Percentiles rank a stretch among this genome's conserved stretches.
Evolutionary conservation across 2,113 vertebrate genomes (phyloP).

Genomic region (Pelusios castaneus): DNA sequence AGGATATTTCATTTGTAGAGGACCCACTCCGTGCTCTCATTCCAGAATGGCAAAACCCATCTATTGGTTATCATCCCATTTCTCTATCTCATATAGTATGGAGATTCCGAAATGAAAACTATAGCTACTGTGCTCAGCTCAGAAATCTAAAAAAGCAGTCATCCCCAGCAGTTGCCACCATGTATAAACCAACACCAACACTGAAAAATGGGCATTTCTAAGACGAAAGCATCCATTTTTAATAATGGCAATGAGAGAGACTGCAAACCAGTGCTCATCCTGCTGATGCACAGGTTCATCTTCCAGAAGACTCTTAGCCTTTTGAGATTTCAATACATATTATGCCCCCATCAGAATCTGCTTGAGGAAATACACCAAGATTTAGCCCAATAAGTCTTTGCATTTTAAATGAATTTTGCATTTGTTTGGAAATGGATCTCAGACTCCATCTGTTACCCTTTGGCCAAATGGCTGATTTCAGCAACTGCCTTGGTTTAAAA

Average conservation of each 20-base stretch:
- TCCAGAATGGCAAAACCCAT: background rate
- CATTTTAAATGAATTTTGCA: background rate
- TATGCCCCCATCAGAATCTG: background rate
- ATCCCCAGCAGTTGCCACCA: background rate
- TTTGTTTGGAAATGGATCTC: background rate
- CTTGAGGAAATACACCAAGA: background rate
- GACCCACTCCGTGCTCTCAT: fast-evolving
- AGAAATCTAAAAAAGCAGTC: background rate
- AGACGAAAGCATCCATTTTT: slow-evolving; percentile 22
- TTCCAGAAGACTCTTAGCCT: background rate
- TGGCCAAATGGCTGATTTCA: background rate
- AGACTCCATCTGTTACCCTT: background rate
- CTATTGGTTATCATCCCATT: fast-evolving
- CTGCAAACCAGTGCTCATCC: background rate
- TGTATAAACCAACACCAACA: background rate
- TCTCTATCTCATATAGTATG: background rate
- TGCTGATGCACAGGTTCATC: fast-evolving
- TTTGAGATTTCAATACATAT: background rate
- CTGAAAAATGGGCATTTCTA: background rate
- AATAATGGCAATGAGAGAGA: background rate
- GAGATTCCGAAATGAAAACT: background rate
- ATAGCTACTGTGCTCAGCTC: background rate
- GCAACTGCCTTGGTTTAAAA: background rate
- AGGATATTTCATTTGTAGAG: fast-evolving
- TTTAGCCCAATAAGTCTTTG: background rate